Evolutionary conservation across 2,797 vertebrate species (phyloP).

Genomic region (Bucorvus abyssinicus): DNA sequence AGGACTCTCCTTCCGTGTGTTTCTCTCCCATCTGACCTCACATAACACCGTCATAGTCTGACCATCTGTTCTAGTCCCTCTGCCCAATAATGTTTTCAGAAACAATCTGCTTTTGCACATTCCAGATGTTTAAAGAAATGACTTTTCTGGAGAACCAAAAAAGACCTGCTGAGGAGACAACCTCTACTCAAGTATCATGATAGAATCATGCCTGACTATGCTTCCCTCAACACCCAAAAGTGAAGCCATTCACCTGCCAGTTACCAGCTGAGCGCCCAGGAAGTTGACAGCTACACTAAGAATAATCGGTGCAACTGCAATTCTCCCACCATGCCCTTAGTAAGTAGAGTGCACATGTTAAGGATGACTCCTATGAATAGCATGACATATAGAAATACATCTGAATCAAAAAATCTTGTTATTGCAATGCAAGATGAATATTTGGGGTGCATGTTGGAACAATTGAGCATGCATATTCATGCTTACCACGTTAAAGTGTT

Average conservation of each 20-base stretch:
- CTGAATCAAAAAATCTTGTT: neutral
- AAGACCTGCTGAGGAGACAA: neutral
- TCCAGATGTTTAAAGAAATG: neutral
- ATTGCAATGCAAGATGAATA: neutral
- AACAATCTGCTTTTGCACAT: neutral
- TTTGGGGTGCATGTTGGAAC: neutral
- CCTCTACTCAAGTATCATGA: neutral
- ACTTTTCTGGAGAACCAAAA: neutral
- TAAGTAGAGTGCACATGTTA: neutral
- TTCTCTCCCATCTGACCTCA: neutral
- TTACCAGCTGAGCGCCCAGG: neutral
- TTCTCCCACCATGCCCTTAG: neutral
- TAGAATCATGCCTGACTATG: neutral
- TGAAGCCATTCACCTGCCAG: neutral
- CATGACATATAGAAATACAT: neutral
- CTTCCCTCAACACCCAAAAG: neutral
- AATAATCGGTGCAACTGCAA: neutral
- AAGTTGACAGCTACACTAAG: neutral
- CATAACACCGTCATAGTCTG: neutral
- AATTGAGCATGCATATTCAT: neutral
- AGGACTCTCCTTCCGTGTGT: neutral
- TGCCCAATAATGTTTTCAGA: neutral
- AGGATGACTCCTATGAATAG: neutral
- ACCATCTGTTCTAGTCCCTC: neutral
- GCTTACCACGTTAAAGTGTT: neutral